These are phyloP conservation scores for Cercopithecus diana DNA, from an alignment of 2,797 vertebrate genomes.

Conservation along the genomic window DNA sequence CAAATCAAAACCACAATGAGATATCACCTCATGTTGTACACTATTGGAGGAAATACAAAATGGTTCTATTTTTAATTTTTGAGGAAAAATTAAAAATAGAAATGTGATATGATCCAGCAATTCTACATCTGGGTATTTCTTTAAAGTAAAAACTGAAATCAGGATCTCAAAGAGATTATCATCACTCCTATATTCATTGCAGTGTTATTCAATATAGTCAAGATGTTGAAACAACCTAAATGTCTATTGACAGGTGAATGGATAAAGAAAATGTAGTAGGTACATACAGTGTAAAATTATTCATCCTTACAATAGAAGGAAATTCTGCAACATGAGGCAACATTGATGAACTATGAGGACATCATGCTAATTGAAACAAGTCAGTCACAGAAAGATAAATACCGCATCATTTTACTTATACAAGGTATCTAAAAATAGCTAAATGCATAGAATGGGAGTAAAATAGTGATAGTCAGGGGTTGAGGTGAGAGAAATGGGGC, in stretches of 20 bases:
- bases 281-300: no score
- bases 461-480: not conserved
- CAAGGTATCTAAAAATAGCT: not conserved
- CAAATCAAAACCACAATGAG: not conserved
- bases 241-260: not conserved
- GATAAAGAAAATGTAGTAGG: not conserved
- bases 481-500: not conserved
- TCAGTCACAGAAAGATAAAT: not conserved
- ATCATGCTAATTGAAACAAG: not conserved
- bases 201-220: not conserved
- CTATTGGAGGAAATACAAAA: not conserved
- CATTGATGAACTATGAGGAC: not conserved
- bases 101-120: not conserved
- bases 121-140: not conserved
- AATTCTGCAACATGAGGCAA: not conserved
- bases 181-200: not conserved
- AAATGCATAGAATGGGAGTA: not conserved
- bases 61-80: not conserved
- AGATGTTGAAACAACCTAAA: not conserved
- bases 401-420: not conserved
- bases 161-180: not conserved
- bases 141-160: not conserved
- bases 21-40: not conserved
- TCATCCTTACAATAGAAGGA: not conserved
- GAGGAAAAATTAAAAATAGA: not conserved